Evolutionary conservation across 2,113 vertebrate species (phyloP).

Genomic region (Amphiprion ocellaris): DNA sequence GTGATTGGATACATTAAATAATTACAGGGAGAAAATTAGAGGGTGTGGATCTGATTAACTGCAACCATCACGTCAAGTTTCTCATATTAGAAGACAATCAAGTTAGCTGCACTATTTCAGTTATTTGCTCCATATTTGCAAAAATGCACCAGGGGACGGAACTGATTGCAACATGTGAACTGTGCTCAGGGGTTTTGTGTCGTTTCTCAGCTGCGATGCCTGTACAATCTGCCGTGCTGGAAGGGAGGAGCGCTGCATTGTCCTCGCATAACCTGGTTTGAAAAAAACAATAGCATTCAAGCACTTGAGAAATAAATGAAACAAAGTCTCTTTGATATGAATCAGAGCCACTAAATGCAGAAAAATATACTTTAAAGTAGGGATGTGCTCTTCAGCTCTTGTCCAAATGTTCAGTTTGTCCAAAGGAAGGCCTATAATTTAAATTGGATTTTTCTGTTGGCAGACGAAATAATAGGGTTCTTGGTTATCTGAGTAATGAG

Average conservation of each 20-base stretch:
- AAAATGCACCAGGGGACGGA: conserved; percentile 10
- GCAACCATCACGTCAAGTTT: conserved; percentile 22
- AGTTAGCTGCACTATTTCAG: conserved; percentile 13
- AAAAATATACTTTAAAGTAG: conserved; percentile 9
- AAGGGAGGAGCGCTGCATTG: conserved; percentile 42
- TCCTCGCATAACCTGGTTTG: conserved; percentile 43
- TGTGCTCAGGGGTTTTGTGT: conserved; percentile 26
- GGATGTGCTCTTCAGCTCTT: conserved; percentile 19
- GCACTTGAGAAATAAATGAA: conserved; percentile 12
- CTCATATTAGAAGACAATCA: conserved; percentile 7
- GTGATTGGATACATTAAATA: conserved; percentile 26
- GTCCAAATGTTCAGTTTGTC: conserved; percentile 5
- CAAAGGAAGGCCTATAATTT: conserved; percentile 54
- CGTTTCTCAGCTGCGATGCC: conserved; percentile 35
- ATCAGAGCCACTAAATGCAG: conserved; percentile 3
- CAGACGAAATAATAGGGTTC: conserved; percentile 36
- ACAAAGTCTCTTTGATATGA: conserved; percentile 9
- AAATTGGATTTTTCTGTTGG: conserved; percentile 28
- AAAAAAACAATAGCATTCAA: background rate
- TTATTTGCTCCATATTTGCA: conserved; percentile 32
- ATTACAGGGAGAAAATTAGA: conserved; percentile 5
- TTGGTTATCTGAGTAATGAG: conserved; percentile 41
- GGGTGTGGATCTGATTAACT: conserved; percentile 34
- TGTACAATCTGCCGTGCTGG: conserved; percentile 44
- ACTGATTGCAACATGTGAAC: conserved; percentile 47